Evolutionary conservation across 2,113 vertebrate genomes (phyloP).

Genomic region (Serranochromis macrocephalus): DNA sequence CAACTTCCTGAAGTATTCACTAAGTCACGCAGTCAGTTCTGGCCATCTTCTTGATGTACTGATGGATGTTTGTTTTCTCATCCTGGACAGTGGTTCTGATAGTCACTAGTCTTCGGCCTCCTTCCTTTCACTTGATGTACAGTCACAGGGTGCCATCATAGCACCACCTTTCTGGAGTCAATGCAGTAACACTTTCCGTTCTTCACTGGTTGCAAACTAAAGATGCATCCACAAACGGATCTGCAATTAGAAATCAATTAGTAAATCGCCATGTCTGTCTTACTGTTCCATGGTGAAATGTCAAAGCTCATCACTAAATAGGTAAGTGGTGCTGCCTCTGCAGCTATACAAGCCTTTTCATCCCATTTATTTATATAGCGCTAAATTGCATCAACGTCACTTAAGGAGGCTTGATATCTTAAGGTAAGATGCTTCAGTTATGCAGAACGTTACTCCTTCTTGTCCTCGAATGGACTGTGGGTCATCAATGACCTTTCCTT

Average conservation of each 20-base stretch:
- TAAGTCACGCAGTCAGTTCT: no score
- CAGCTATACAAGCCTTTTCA: not conserved
- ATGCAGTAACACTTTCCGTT: not conserved
- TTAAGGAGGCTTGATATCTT: not conserved
- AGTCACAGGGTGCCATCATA: not conserved
- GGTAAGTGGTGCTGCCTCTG: not conserved
- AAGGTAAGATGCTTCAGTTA: not conserved
- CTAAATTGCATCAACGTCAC: not conserved
- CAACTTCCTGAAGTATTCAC: no score
- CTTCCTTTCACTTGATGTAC: not conserved
- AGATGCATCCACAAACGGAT: not conserved
- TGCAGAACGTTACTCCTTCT: not conserved
- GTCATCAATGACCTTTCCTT: not conserved
- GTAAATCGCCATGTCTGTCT: not conserved
- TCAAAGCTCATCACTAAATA: not conserved
- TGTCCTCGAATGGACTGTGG: not conserved
- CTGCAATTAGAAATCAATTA: not conserved
- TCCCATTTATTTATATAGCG: not conserved
- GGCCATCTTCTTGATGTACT: no score
- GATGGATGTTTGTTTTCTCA: no score
- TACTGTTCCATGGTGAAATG: not conserved
- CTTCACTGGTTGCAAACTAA: not conserved
- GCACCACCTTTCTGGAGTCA: not conserved
- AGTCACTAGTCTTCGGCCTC: not conserved
- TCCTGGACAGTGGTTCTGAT: no score